phyloP scores from a whole-genome alignment of 2,113 vertebrate genomes.

The Tragulus kanchil region DNA sequence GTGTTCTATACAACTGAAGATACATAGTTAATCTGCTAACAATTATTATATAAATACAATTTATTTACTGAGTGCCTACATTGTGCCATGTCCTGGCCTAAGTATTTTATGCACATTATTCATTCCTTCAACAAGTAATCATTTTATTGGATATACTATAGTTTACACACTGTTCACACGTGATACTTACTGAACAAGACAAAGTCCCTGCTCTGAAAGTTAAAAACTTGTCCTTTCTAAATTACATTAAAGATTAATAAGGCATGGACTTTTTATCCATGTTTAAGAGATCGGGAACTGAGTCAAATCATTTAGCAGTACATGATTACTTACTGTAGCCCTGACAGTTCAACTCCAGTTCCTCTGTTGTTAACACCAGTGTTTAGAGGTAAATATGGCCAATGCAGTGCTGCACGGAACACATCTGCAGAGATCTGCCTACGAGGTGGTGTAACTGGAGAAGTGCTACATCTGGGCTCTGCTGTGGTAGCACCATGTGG shows the following conservation, averaged over 20 bases:
- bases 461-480: not conserved
- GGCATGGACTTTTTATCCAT: not conserved
- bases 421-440: not conserved
- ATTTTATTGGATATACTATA: not conserved
- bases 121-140: constrained; percentile 11
- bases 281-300: not conserved
- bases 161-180: not conserved
- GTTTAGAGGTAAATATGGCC: not conserved
- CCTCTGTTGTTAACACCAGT: not conserved
- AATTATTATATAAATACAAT: not conserved
- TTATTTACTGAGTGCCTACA: not conserved
- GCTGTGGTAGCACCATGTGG: not conserved
- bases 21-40: constrained; percentile 35
- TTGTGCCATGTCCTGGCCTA: not conserved
- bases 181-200: not conserved
- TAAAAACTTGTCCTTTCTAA: not conserved
- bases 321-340: not conserved
- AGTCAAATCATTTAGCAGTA: constrained; percentile 2
- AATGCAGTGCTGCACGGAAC: not conserved
- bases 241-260: constrained; percentile 15
- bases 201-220: no score
- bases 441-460: not conserved
- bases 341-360: not conserved
- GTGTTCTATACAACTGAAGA: constrained; percentile 12
- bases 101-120: not conserved